Conservation (phyloP, 2,888 invertebrate species). For the Adelphocoris suturalis region DNA sequence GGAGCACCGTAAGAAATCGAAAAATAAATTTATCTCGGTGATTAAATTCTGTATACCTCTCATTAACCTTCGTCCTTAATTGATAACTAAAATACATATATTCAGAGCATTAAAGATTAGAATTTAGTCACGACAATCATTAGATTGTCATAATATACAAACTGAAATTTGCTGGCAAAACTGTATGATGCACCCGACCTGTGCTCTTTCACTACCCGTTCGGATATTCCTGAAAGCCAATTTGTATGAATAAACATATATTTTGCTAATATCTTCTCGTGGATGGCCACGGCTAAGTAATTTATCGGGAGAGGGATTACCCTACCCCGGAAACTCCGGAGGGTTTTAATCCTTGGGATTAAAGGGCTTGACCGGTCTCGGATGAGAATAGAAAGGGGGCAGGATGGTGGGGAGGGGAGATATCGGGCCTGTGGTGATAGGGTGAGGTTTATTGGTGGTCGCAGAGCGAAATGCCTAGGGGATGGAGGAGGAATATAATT, state of each 20-base stretch:
- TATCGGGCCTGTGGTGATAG: background rate
- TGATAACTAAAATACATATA: too few species aligned
- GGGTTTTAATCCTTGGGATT: conserved; percentile 13
- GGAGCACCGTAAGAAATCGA: too few species aligned
- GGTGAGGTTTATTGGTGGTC: conserved; percentile 2
- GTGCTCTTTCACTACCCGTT: background rate
- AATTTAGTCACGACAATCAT: too few species aligned
- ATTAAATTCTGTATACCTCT: too few species aligned
- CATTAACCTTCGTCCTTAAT: too few species aligned
- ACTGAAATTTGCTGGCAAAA: background rate
- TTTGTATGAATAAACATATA: background rate
- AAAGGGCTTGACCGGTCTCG: conserved; percentile 1
- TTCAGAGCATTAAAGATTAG: too few species aligned
- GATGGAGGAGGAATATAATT: conserved; percentile 19
- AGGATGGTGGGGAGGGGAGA: background rate
- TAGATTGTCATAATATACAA: background rate
- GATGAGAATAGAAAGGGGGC: background rate
- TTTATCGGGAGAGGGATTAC: background rate
- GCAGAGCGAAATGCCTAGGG: background rate
- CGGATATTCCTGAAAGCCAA: too few species aligned
- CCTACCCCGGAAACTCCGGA: background rate
- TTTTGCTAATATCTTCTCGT: background rate
- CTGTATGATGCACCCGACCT: background rate
- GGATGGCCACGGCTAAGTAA: background rate
- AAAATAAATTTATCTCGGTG: too few species aligned